phyloP scores from a whole-genome alignment of 2,113 vertebrate genomes.

The Ciconia boyciana region DNA sequence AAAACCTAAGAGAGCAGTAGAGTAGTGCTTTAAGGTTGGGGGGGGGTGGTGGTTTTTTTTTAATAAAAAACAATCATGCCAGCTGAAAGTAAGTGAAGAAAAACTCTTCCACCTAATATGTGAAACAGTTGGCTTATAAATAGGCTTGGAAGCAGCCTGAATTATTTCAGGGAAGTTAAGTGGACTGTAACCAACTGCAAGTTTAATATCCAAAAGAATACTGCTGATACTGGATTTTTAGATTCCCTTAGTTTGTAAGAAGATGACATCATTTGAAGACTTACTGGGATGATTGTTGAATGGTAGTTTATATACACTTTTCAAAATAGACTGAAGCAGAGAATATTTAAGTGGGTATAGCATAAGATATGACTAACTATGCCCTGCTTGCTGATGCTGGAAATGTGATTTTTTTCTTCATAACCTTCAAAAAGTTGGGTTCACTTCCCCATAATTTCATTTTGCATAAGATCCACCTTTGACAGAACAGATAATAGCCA shows the following conservation, averaged over 20 bases:
- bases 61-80: background rate
- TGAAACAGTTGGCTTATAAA: conserved; percentile 47
- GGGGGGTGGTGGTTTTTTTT: background rate
- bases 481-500: background rate
- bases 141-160: conserved; percentile 57
- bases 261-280: conserved; percentile 28
- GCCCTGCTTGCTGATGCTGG: background rate
- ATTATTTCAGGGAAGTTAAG: conserved; percentile 72
- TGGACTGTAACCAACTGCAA: conserved; percentile 57
- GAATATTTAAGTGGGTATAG: background rate
- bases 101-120: conserved; percentile 19
- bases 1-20: conserved; percentile 5
- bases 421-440: background rate
- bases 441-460: background rate
- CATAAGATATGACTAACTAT: background rate
- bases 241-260: conserved; percentile 22
- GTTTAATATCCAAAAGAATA: conserved; percentile 55
- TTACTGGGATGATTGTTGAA: background rate
- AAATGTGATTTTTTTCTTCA: background rate
- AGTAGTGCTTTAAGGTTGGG: background rate
- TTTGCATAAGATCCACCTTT: background rate
- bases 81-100: conserved; percentile 13
- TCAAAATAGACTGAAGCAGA: background rate
- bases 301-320: background rate
- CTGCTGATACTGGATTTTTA: conserved; percentile 50